phyloP scores from a whole-genome alignment of 2,797 vertebrate species.

The Emys orbicularis region DNA sequence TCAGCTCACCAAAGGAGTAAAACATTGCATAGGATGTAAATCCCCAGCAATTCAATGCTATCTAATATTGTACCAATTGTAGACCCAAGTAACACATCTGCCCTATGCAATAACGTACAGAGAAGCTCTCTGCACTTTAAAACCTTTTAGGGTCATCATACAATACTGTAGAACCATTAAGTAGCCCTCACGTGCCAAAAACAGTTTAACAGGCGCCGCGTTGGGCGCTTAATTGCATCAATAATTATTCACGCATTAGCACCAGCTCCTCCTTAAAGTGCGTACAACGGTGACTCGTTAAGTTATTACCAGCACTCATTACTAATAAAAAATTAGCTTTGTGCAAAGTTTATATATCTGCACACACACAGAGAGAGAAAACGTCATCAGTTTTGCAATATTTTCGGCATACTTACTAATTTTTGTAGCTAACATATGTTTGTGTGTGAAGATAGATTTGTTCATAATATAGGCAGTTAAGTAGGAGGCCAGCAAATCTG shows the following conservation, averaged over 20 bases:
- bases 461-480: background rate
- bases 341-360: constrained; percentile 48
- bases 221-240: constrained; percentile 72
- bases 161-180: constrained; percentile 37
- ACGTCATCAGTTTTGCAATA: constrained; percentile 27
- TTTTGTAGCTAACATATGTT: background rate
- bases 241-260: constrained; percentile 76
- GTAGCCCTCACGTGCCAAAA: constrained; percentile 67
- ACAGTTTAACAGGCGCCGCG: constrained; percentile 64
- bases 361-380: background rate
- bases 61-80: background rate
- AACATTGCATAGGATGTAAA: constrained; percentile 8
- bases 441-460: background rate
- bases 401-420: constrained; percentile 49
- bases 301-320: constrained; percentile 75
- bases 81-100: background rate
- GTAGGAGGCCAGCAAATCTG: background rate
- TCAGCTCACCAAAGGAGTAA: constrained; percentile 33
- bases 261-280: constrained; percentile 67
- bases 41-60: constrained; percentile 7
- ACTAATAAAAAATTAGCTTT: constrained; percentile 76
- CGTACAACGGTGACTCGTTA: constrained; percentile 70
- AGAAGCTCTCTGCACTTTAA: background rate
- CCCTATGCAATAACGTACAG: background rate
- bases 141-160: constrained; percentile 54